phyloP scores from a whole-genome alignment of 2,888 invertebrate species.

The Invenusta paracnida region DNA sequence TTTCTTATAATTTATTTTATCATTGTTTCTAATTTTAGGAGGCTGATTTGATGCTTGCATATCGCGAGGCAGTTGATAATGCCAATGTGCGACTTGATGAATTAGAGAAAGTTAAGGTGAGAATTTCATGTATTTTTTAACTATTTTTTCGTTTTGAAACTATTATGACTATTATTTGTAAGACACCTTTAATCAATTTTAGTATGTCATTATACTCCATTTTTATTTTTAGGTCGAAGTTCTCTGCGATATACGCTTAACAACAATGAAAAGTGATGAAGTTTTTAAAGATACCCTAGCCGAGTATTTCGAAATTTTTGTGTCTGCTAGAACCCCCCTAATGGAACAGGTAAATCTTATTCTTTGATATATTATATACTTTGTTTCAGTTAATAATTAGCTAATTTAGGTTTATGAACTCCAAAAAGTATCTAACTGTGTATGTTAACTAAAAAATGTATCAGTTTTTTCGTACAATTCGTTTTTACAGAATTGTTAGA shows the following conservation, averaged over 20 bases:
- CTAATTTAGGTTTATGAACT: no score
- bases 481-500: no score
- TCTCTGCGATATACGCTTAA: constrained; percentile 27
- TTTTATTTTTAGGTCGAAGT: constrained; percentile 11
- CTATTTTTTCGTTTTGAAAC: not conserved
- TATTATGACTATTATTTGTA: not conserved
- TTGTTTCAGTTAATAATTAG: no score
- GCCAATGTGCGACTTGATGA: constrained; percentile 22
- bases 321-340: not conserved
- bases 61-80: constrained; percentile 19
- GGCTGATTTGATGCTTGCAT: constrained; percentile 6
- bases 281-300: constrained; percentile 13
- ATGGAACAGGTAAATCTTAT: constrained; percentile 1
- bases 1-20: not conserved
- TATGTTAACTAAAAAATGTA: no score
- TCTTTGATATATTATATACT: no score
- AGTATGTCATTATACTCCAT: not conserved
- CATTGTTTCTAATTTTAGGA: not conserved
- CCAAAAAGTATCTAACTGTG: no score
- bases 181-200: not conserved
- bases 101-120: constrained; percentile 25
- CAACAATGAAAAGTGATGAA: constrained; percentile 27
- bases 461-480: no score
- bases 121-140: not conserved
- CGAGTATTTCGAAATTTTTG: constrained; percentile 5